These are phyloP conservation scores for Cettia cetti DNA, from an alignment of 2,113 vertebrate species.

Conservation along the genomic window DNA sequence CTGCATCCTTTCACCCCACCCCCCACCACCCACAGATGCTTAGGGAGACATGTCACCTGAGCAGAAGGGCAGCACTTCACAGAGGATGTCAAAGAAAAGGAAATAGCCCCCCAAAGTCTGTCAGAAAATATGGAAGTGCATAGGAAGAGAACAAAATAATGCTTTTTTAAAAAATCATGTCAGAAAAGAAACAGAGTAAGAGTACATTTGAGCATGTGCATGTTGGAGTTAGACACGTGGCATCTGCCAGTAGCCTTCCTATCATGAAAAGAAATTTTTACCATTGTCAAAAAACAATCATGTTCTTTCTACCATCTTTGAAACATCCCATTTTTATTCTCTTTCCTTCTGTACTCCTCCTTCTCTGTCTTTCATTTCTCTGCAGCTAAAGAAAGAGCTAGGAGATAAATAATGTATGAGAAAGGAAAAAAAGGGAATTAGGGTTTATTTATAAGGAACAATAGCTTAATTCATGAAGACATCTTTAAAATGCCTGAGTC, in stretches of 20 bases:
- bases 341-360: neutral
- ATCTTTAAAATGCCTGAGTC: conserved; percentile 2
- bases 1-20: neutral
- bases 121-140: neutral
- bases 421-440: neutral
- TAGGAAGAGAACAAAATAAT: fast-evolving
- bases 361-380: neutral
- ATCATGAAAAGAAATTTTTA: neutral
- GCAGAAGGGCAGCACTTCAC: neutral
- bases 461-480: conserved; percentile 40
- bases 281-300: neutral
- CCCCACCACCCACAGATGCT: neutral
- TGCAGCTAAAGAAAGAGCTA: neutral
- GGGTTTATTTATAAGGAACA: conserved; percentile 2
- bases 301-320: neutral
- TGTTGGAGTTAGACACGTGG: neutral
- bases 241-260: neutral
- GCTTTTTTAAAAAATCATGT: neutral
- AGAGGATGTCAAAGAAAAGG: neutral
- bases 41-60: neutral
- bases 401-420: conserved; percentile 42
- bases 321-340: neutral
- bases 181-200: neutral
- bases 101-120: neutral
- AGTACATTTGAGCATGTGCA: neutral